These are phyloP conservation scores for Luidia sarsii DNA, from an alignment of 53 echinoderm and acorn worm species.

Conservation along the genomic window DNA sequence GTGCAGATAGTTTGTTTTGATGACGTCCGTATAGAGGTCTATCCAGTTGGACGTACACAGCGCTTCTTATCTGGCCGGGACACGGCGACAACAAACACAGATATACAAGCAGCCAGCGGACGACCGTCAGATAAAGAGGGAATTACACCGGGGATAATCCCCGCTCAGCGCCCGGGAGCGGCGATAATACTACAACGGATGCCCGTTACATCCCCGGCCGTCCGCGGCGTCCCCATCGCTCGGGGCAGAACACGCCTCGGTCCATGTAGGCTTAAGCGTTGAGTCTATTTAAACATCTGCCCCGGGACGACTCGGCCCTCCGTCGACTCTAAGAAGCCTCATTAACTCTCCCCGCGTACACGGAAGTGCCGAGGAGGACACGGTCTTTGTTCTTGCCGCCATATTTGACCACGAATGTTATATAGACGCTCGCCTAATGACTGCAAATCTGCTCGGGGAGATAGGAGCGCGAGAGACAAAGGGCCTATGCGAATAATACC, in stretches of 20 bases:
- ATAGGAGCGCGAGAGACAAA: no score
- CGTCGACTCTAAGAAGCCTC: no score
- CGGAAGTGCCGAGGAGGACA: not conserved
- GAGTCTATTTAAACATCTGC: slow-evolving; percentile 13
- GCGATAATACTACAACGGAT: not conserved
- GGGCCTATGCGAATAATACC: no score
- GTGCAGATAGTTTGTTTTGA: no score
- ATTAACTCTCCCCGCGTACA: not conserved
- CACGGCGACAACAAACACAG: slow-evolving; percentile 28
- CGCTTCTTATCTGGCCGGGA: slow-evolving; percentile 2
- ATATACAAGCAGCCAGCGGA: not conserved
- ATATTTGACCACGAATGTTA: not conserved
- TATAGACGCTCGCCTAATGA: slow-evolving; percentile 31
- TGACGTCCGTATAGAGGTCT: no score
- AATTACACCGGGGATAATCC: slow-evolving; percentile 20
- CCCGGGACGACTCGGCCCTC: no score
- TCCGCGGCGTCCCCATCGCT: no score
- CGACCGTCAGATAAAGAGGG: not conserved
- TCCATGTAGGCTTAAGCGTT: no score
- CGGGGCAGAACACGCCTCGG: no score
- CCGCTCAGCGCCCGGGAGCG: not conserved
- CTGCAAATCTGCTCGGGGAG: not conserved
- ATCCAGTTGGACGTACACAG: no score
- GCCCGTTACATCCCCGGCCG: not conserved
- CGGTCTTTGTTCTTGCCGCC: slow-evolving; percentile 30